Evolutionary conservation across 1,140 invertebrate genomes (phyloP).

Genomic region (Zaprionus gabonicus): DNA sequence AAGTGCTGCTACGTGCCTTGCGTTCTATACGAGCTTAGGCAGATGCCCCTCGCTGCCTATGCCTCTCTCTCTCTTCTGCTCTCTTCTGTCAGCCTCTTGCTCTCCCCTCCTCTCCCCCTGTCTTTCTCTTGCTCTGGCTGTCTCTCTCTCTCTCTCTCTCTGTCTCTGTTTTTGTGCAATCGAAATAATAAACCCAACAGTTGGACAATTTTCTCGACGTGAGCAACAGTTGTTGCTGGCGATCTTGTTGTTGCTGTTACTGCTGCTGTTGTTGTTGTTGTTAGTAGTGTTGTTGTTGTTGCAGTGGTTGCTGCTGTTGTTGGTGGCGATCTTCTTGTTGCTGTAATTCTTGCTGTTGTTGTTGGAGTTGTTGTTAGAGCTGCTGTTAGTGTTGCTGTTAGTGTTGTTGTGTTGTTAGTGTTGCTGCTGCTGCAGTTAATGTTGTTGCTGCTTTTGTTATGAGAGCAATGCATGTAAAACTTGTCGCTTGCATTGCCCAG

Average conservation of each 20-base stretch:
- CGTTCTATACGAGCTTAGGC: slow-evolving; percentile 44
- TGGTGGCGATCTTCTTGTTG: too few species aligned
- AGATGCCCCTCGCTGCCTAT: neutral
- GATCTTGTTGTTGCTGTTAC: neutral
- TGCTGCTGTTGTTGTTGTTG: neutral
- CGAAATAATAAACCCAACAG: slow-evolving; percentile 82
- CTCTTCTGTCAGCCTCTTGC: neutral
- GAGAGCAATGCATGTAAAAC: slow-evolving; percentile 63
- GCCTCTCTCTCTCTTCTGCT: slow-evolving; percentile 1
- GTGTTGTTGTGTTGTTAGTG: neutral
- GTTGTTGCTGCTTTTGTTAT: slow-evolving; percentile 37
- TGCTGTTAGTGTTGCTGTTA: neutral
- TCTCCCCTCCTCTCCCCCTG: neutral
- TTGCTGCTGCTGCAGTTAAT: neutral
- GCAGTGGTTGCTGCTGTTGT: neutral
- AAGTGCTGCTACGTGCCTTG: slow-evolving; percentile 79
- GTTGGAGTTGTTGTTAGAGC: too few species aligned
- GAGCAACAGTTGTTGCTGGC: slow-evolving; percentile 31
- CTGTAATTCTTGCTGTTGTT: too few species aligned
- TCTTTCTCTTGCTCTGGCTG: neutral
- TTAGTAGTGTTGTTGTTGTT: neutral
- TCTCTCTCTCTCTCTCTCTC: neutral
- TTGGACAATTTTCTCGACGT: slow-evolving; percentile 80
- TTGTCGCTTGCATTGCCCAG: slow-evolving; percentile 59
- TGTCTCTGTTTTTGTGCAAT: slow-evolving; percentile 52